Evolutionary conservation across 1,140 invertebrate genomes (phyloP), one percentile per base, ranked within the genome.

Genomic region (Cryptotermes secundus): DNA sequence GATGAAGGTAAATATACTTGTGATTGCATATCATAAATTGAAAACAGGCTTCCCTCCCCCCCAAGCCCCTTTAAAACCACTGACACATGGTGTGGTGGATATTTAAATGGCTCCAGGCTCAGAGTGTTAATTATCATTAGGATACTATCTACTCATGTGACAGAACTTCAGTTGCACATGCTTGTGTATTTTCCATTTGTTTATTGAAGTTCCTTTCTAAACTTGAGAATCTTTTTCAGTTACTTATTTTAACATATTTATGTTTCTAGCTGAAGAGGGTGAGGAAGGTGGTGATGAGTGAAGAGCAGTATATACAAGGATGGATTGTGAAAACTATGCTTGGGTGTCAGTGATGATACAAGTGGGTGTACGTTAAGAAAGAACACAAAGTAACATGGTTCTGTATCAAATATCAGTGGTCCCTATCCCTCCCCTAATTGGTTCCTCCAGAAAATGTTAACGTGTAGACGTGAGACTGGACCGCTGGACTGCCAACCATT

Each of bases 251-350:
- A 36, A 19, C n/a, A n/a, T n/a, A n/a, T n/a, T n/a, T 80, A 4
- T 80, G 10, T 38, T 81, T 38, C 24, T 31, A 82, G 81, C 42
- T 82, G 81, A 82, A 31, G 81, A 82, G 31, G 81, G 81, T n/a
- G 81, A 82, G 34, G 81, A 82, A 45, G 81, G 81, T 31, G 81
- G 81, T 82, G 81, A 82, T 82, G 81, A 82, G 38, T 82, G 81
- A 82, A 45, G 36, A 42, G 24, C 42, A 38, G 19, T 42, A 31
- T 42, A 26, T 42, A 81, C 35, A 42, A 81, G 31, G 22, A 36
- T 12, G 34, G 42, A 36, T 36, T 80, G 81, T 42, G 42, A 81
- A 36, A 42, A 36, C 42, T 38, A 42, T 10, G 81, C 36, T 42
- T 42, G 42, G 81, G 81, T 82, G 81, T 82, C 59, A 72, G 59